Conservation (phyloP, 2,888 invertebrate species). For the Hypena proboscidalis region DNA sequence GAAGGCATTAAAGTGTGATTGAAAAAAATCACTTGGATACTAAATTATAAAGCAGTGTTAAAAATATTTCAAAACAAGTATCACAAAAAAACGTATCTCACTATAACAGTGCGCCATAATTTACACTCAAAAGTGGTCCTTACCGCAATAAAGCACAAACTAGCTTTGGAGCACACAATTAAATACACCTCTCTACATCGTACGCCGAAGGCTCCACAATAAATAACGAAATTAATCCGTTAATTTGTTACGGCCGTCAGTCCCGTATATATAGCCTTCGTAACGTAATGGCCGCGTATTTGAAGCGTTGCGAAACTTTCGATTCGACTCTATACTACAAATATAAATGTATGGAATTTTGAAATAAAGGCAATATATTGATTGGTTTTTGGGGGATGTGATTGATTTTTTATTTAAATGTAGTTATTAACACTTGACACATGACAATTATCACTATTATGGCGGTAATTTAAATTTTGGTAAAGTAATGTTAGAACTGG, state of each 20-base stretch:
- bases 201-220: conserved; percentile 28
- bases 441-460: too few species aligned
- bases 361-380: conserved; percentile 8
- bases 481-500: too few species aligned
- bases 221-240: conserved; percentile 46
- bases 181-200: conserved; percentile 22
- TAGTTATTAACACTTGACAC: too few species aligned
- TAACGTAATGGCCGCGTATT: conserved; percentile 1
- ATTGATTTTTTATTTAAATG: too few species aligned
- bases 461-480: too few species aligned
- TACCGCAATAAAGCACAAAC: conserved; percentile 8
- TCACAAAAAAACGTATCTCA: too few species aligned
- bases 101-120: conserved; percentile 14
- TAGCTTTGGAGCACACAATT: conserved; percentile 26
- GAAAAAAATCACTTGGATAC: too few species aligned
- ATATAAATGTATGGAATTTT: conserved; percentile 23
- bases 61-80: too few species aligned
- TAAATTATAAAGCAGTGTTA: too few species aligned
- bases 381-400: too few species aligned
- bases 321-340: conserved; percentile 12
- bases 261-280: conserved; percentile 2
- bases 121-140: conserved; percentile 10
- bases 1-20: too few species aligned
- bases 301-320: conserved; percentile 13
- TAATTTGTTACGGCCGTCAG: conserved; percentile 45